A percentile compares a stretch with the other conserved stretches of the same genome.
Conservation (phyloP, 2,888 invertebrate genomes). For the Sacculina carcini region DNA sequence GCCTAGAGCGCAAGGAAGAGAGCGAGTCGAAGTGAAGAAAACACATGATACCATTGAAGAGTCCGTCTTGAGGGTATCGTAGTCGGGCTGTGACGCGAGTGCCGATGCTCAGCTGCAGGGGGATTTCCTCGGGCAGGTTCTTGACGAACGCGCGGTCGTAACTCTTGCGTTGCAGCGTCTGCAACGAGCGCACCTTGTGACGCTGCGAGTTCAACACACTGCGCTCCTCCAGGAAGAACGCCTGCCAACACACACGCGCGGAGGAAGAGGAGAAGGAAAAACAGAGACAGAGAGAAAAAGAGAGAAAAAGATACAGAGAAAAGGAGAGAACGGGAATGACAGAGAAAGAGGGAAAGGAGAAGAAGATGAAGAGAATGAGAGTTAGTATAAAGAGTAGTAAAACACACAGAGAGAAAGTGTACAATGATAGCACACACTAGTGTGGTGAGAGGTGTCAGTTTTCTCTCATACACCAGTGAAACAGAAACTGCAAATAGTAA, state of each 20-base stretch:
- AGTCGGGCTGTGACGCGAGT: slow-evolving; percentile 54
- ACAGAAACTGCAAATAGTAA: no score
- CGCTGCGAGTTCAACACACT: slow-evolving; percentile 66
- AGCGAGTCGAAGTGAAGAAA: no score
- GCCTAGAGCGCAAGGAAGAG: no score
- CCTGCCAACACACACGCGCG: slow-evolving; percentile 18
- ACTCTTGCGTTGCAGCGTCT: slow-evolving; percentile 43
- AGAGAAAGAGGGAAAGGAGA: no score
- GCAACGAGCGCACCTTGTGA: slow-evolving; percentile 67
- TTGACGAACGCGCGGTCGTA: slow-evolving; percentile 43
- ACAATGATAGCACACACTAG: no score
- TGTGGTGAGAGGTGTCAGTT: no score
- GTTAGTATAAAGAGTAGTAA: no score
- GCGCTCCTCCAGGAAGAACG: slow-evolving; percentile 87
- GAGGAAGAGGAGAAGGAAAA: neutral
- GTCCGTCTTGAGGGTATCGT: slow-evolving; percentile 74
- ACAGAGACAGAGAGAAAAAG: neutral
- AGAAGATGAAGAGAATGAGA: no score
- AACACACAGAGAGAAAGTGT: no score
- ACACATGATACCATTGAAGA: slow-evolving; percentile 79
- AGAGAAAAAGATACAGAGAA: neutral
- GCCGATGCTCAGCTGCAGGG: slow-evolving; percentile 75
- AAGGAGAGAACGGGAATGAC: neutral
- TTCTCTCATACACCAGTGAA: no score
- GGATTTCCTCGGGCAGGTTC: slow-evolving; percentile 81